Percentiles rank a stretch among this genome's conserved stretches.
Evolutionary conservation across 2,888 invertebrate genomes (phyloP).

Genomic region (Eupithecia vulgata): DNA sequence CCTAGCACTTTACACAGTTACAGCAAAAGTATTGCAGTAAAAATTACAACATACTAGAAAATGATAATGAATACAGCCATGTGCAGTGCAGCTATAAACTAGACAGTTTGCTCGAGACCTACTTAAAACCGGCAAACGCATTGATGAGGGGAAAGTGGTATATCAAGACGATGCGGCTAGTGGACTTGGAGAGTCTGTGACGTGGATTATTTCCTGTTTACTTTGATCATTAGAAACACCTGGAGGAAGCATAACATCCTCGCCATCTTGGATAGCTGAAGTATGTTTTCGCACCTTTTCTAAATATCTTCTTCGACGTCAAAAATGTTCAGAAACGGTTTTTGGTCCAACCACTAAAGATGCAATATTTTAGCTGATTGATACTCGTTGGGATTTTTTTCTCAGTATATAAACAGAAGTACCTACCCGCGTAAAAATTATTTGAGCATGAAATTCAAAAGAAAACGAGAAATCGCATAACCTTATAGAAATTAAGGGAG

Average conservation of each 20-base stretch:
- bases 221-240: conserved; percentile 9
- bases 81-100: conserved; percentile 22
- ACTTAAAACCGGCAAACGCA: conserved; percentile 51
- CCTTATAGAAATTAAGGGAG: not conserved
- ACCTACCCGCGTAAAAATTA: not conserved
- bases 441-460: not conserved
- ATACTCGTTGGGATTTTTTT: not conserved
- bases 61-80: conserved; percentile 28
- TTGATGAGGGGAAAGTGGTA: conserved; percentile 60
- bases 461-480: not conserved
- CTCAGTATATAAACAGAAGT: not conserved
- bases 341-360: not conserved
- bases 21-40: not conserved
- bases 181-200: conserved; percentile 15
- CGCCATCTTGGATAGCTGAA: not conserved
- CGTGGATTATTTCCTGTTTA: conserved; percentile 25
- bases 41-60: conserved; percentile 11
- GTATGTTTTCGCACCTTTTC: not conserved
- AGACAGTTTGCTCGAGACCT: conserved; percentile 37
- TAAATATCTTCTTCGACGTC: not conserved
- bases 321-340: not conserved
- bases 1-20: not conserved
- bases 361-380: not conserved
- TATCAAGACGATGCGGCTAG: conserved; percentile 45
- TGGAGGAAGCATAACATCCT: not conserved